Conservation (phyloP, 2,113 vertebrate genomes). For the mouse (Mus musculus) region GRCm39 chr9:97470001-97470500, state of each 20-base stretch:
- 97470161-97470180: not conserved
- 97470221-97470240: conserved; percentile 5
- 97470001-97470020: conserved; percentile 31
- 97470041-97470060: not conserved
- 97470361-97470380: not conserved
- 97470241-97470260: conserved; percentile 2
- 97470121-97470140: not conserved
- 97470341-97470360: too few relatives aligned
- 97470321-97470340: too few relatives aligned
- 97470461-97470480: rapidly evolving
- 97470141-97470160: not conserved
- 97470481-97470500: not conserved
- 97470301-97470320: rapidly evolving
- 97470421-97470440: not conserved
- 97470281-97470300: not conserved
- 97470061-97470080: not conserved
- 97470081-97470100: not conserved
- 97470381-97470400: not conserved
- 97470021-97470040: not conserved
- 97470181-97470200: not conserved
- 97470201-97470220: not conserved
- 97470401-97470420: not conserved
- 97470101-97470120: not conserved
- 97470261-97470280: not conserved
- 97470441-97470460: not conserved